Evolutionary conservation across 1,140 invertebrate species (phyloP), one percentile per base, ranked within the genome.

Genomic region (Drosophila ercepeae): DNA sequence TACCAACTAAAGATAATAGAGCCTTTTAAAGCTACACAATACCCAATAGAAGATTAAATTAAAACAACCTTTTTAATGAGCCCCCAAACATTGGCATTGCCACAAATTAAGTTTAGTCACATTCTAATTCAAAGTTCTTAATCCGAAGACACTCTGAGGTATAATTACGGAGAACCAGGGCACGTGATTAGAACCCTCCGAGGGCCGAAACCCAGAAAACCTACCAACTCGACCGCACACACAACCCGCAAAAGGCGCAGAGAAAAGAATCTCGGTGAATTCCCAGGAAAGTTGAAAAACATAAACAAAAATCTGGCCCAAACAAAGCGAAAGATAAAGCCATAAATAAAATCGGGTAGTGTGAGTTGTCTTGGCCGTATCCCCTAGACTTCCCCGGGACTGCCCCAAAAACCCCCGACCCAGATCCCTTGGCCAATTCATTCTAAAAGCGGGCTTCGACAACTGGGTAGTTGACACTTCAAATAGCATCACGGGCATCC

Each of bases 271-370:
- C 82, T 77, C 82, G 60, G 82, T 68, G 69, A 82, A 88, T 88
- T 88, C 82, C 82, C 77, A 75, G 70, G 77, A 88, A 86, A 78
- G 77, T 73, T 65, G 70, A 39, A 74, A 74, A 76, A 86, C 75
- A 86, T 81, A 78, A 84, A 78, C 79, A 86, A 86, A 77, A 84
- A 84, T 84, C 75, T 84, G 48, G 54, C 77, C 77, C 77, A 86
- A 73, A 76, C 71, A 86, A 69, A 16, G 36, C 4, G 64, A 86
- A 74, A 86, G 82, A 88, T 88, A 88, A 88, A 88, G 82, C 78
- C 83, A 88, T 88, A 88, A 88, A 88, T 88, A 89, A 88, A 82
- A 86, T 78, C 79, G 68, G 72, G 59, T 68, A 75, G 77, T 78
- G 65, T 74, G 76, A 78, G 68, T 54, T 50, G 49, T 39, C 32